Conservation (phyloP, 2,797 vertebrate species). For the Chaetophractus vellerosus region DNA sequence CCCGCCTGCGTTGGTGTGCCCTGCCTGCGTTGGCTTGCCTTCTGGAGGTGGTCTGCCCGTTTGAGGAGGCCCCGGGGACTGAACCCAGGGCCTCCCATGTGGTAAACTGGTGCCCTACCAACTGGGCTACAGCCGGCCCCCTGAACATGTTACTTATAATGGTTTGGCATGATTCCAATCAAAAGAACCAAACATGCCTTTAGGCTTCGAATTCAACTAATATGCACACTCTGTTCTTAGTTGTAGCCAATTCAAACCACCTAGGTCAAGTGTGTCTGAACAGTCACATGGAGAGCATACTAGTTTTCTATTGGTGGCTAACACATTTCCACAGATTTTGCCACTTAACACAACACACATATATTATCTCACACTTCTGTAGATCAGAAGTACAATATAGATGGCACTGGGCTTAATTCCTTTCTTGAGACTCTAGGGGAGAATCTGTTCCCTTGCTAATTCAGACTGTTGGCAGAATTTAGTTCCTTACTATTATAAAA, state of each 20-base stretch:
- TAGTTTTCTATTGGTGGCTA: conserved; percentile 50
- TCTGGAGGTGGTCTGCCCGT: too few species aligned
- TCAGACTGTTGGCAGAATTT: conserved; percentile 7
- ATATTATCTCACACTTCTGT: neutral
- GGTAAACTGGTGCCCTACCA: too few species aligned
- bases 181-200: neutral
- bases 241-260: conserved; percentile 6
- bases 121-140: too few species aligned
- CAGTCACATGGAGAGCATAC: neutral
- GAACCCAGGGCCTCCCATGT: too few species aligned
- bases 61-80: too few species aligned
- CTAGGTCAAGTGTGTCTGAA: conserved; percentile 21
- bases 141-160: neutral
- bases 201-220: conserved; percentile 28
- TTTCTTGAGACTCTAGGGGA: conserved; percentile 11
- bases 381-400: neutral
- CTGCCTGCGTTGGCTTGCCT: too few species aligned
- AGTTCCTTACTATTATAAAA: neutral
- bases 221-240: neutral
- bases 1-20: too few species aligned
- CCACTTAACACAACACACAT: conserved; percentile 33
- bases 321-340: neutral
- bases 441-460: neutral
- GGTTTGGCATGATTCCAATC: conserved; percentile 17
- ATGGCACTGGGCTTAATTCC: neutral